Evolutionary conservation across 2,113 vertebrate species (phyloP), one percentile per base, ranked within the genome.

Genomic region (Oxygymnocypris stewartii): DNA sequence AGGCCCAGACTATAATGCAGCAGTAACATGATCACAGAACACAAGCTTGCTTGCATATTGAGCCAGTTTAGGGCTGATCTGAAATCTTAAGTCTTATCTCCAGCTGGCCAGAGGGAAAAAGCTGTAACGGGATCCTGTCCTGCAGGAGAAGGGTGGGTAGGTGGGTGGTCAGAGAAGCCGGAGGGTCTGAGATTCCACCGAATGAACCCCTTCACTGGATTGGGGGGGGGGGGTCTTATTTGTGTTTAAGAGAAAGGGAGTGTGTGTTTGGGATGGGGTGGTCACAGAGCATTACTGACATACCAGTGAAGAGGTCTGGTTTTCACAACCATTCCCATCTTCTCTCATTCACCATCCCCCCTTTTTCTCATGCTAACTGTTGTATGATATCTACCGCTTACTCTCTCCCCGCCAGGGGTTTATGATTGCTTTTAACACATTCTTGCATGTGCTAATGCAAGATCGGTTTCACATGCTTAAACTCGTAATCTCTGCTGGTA

Each of bases 211-310:
- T 40, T 47, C 44, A 35, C 67, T 40, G 44, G 85, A 44, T 61
- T 47, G 28, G 78, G 59, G 84, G 82, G 42, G 42, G 42, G 69
- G 47, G 54, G 49, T 49, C 40, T 74, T 59, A 84, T 79, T 79
- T 83, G 85, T 40, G 40, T 28, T 74, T 20, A 69, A 77, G 37
- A 86, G 82, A 54, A 73, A 79, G 23, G 44, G 28, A 16, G 79
- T 81, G 59, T 57, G 67, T 63, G 13, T 61, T 11, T 13, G 28
- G 31, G 79, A 49, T 35, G 71, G 49, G 59, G 61, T 65, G 79
- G 59, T 74, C 49, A 82, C 74, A 85, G 57, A 16, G 28, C 88
- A 90, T 90, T 89, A 85, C 75, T 89, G 49, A 63, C 88, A 90
- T 89, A 87, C 86, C 86, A 87, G 12, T 79, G 79, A 88, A 40